phyloP scores from a whole-genome alignment of 2,888 invertebrate species.

The Entomobrya proxima region DNA sequence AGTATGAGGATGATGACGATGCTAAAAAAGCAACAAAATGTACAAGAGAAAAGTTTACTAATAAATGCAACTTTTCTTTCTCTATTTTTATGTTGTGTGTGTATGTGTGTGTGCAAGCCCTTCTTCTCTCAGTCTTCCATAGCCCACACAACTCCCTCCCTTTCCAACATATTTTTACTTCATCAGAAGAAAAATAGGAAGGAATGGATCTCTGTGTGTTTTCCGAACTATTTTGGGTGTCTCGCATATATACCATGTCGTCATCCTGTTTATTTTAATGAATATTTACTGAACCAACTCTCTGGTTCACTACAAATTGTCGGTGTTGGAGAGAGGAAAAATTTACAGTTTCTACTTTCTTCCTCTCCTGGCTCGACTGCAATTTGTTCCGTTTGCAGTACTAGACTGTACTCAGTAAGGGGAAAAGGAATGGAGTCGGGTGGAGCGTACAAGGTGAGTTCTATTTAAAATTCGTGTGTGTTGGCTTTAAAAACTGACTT shows the following conservation, averaged over 20 bases:
- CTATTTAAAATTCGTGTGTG: slow-evolving; percentile 23
- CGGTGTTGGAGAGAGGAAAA: slow-evolving; percentile 27
- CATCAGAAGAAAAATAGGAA: not conserved
- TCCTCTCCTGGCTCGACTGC: not conserved
- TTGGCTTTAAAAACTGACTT: slow-evolving; percentile 2
- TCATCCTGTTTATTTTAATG: slow-evolving; percentile 59
- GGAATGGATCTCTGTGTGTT: not conserved
- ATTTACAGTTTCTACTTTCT: slow-evolving; percentile 13
- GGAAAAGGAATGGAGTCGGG: not conserved
- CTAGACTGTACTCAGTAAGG: not conserved
- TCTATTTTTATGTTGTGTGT: not conserved
- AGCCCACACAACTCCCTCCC: not conserved
- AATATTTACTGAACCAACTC: slow-evolving; percentile 56
- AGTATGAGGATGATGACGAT: not conserved
- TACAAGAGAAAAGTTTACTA: slow-evolving; percentile 50
- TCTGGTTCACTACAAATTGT: slow-evolving; percentile 5
- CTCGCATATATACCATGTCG: slow-evolving; percentile 7
- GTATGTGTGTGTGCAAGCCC: too few relatives aligned
- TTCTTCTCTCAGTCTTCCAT: too few relatives aligned
- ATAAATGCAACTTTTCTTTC: slow-evolving; percentile 58
- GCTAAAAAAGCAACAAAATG: slow-evolving; percentile 28
- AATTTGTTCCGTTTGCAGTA: not conserved
- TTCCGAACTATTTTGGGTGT: not conserved
- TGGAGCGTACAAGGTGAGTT: slow-evolving; percentile 15
- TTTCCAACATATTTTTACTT: slow-evolving; percentile 21